phyloP scores from a whole-genome alignment of 2,113 vertebrate genomes.

The Aplodontia rufa region DNA sequence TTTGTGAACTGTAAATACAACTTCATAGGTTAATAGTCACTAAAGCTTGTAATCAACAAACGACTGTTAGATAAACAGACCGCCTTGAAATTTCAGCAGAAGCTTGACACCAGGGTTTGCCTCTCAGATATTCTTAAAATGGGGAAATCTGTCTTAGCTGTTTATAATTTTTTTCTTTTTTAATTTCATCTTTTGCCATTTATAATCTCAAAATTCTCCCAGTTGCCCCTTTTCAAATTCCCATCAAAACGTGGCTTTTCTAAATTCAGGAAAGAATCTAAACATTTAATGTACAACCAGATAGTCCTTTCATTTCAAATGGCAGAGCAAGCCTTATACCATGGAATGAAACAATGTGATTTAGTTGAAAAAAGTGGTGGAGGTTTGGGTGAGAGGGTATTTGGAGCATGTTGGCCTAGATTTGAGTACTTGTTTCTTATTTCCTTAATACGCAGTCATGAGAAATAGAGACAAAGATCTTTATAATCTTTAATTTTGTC shows the following conservation, averaged over 20 bases:
- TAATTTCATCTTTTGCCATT: background rate
- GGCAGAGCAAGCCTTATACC: background rate
- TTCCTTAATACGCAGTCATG: background rate
- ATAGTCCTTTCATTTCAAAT: slow-evolving; percentile 2
- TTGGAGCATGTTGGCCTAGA: background rate
- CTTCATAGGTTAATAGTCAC: slow-evolving; percentile 62
- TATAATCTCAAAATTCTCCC: background rate
- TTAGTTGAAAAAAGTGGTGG: background rate
- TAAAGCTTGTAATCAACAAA: slow-evolving; percentile 55
- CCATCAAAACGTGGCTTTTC: slow-evolving; percentile 3
- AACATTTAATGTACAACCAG: background rate
- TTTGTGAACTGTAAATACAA: slow-evolving; percentile 63
- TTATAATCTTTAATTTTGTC: slow-evolving; percentile 4
- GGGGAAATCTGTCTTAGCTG: background rate
- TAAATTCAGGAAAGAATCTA: slow-evolving; percentile 38
- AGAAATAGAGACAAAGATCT: background rate
- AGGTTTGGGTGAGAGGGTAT: background rate
- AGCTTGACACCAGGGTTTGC: background rate
- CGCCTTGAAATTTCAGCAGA: slow-evolving; percentile 33
- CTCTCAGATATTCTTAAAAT: background rate
- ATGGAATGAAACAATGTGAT: background rate
- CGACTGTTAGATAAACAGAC: slow-evolving; percentile 5
- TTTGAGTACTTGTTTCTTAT: background rate
- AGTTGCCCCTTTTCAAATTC: background rate
- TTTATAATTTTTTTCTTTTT: background rate